Percentiles rank a stretch among this genome's conserved stretches.
phyloP scores from a whole-genome alignment of 2,113 vertebrate species.

The Leptodactylus fuscus region DNA sequence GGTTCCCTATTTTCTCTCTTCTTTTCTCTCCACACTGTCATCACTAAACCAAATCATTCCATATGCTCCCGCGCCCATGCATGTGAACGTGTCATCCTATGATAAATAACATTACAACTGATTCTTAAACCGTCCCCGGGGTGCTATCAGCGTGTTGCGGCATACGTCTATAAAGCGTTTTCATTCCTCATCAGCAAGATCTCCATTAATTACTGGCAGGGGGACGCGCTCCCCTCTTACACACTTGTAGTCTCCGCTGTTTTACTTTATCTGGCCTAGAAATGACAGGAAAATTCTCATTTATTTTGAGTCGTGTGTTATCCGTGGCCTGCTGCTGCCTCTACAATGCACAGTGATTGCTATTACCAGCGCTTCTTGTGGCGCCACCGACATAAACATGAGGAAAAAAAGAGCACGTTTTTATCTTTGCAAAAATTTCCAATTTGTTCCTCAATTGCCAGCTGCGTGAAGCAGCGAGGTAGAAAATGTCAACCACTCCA shows the following conservation, averaged over 20 bases:
- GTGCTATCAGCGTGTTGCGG: conserved; percentile 8
- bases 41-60: conserved; percentile 14
- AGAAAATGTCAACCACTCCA: not conserved
- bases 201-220: conserved; percentile 52
- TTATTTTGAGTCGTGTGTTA: conserved; percentile 38
- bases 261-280: conserved; percentile 31
- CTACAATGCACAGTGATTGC: conserved; percentile 16
- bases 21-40: not conserved
- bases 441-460: not conserved
- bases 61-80: conserved; percentile 5
- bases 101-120: conserved; percentile 41
- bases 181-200: conserved; percentile 53
- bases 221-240: not conserved
- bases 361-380: conserved; percentile 13
- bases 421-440: not conserved
- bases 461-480: not conserved
- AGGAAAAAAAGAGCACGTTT: not conserved
- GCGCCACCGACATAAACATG: not conserved
- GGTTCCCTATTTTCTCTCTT: not conserved
- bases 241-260: conserved; percentile 22
- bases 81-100: conserved; percentile 5
- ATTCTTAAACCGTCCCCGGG: conserved; percentile 18
- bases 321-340: conserved; percentile 19
- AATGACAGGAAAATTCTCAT: conserved; percentile 47
- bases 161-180: conserved; percentile 1